These are phyloP conservation scores for Asteroscopus sphinx DNA, from an alignment of 2,888 invertebrate genomes.

Conservation along the genomic window DNA sequence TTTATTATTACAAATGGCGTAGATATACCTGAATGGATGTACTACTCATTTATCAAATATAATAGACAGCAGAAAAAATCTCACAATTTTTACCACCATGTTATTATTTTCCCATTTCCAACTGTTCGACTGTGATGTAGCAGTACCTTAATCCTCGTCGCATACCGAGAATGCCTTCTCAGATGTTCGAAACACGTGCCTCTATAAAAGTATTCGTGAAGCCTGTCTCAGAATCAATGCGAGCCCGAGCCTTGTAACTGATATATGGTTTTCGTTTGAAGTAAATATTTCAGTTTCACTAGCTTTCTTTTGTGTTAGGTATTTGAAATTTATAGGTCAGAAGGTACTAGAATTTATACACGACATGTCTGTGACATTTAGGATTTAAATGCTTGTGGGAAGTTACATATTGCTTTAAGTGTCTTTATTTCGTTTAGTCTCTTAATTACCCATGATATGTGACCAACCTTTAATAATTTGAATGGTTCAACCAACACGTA, in stretches of 20 bases:
- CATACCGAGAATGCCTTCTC: constrained; percentile 26
- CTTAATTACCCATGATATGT: no score
- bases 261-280: constrained; percentile 31
- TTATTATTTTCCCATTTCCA: neutral
- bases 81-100: no score
- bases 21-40: no score
- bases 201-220: constrained; percentile 29
- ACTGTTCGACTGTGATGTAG: constrained; percentile 3
- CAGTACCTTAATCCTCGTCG: constrained; percentile 17
- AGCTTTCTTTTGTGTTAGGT: constrained; percentile 29
- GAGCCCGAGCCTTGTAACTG: constrained; percentile 21
- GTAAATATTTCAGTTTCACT: constrained; percentile 41
- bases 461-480: constrained; percentile 1
- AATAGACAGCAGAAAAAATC: no score
- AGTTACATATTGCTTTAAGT: no score
- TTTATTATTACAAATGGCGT: no score
- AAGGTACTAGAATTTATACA: constrained; percentile 1
- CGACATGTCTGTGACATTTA: constrained; percentile 8
- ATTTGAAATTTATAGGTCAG: constrained; percentile 6
- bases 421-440: no score
- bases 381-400: neutral
- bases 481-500: neutral
- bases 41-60: no score
- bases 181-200: constrained; percentile 33
- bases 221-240: constrained; percentile 45